Conservation (phyloP, 1,140 invertebrate species). For the Drosophila murphyi region DNA sequence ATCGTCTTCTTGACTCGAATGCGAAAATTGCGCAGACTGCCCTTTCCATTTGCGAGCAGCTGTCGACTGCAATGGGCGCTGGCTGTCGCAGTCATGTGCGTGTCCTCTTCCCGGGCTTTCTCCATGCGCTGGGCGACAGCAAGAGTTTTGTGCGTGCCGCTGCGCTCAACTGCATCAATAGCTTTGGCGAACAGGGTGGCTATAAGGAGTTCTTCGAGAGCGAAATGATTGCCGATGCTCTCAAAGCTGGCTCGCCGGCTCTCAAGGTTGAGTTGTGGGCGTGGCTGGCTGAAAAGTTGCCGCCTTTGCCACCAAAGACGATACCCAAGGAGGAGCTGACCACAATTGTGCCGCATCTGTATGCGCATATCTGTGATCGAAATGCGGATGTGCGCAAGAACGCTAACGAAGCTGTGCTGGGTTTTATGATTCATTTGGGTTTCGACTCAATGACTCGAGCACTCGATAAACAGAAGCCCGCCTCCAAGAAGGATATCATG, state of each 20-base stretch:
- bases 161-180: slow-evolving; percentile 92
- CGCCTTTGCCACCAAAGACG: slow-evolving; percentile 88
- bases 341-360: slow-evolving; percentile 92
- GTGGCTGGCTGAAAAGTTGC: slow-evolving; percentile 93
- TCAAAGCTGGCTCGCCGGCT: slow-evolving; percentile 93
- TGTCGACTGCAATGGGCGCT: slow-evolving; percentile 92
- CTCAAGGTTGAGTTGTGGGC: slow-evolving; percentile 92
- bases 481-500: slow-evolving; percentile 92
- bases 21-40: slow-evolving; percentile 94
- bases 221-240: slow-evolving; percentile 94
- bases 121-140: slow-evolving; percentile 89
- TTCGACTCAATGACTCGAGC: slow-evolving; percentile 92
- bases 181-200: slow-evolving; percentile 92
- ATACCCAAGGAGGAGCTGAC: slow-evolving; percentile 93
- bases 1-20: slow-evolving; percentile 94
- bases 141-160: slow-evolving; percentile 91
- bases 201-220: slow-evolving; percentile 92
- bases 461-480: slow-evolving; percentile 94
- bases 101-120: slow-evolving; percentile 92
- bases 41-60: slow-evolving; percentile 91
- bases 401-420: slow-evolving; percentile 94
- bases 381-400: slow-evolving; percentile 96
- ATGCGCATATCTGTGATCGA: slow-evolving; percentile 94
- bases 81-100: slow-evolving; percentile 92
- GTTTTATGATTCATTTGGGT: slow-evolving; percentile 96